Evolutionary conservation across 1,140 invertebrate species (phyloP).

Genomic region (Reticulitermes speratus): DNA sequence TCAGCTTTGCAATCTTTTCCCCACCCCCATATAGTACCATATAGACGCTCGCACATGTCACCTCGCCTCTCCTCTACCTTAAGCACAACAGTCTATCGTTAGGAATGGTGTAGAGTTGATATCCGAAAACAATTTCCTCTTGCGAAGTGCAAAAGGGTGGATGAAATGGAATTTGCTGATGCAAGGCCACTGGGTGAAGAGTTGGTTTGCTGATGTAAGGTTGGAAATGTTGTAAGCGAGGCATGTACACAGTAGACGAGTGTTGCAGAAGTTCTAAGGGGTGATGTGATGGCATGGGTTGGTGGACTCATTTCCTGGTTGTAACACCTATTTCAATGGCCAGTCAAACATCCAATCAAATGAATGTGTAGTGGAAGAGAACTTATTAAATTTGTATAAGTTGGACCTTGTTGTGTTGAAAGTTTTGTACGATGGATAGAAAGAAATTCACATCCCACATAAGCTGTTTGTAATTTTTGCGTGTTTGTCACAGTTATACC

Average conservation of each 20-base stretch:
- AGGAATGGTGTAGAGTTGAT: not conserved
- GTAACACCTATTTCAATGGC: not conserved
- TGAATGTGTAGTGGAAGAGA: not conserved
- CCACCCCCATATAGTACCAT: not conserved
- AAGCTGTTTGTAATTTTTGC: no score
- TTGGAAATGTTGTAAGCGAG: not conserved
- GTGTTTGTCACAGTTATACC: no score
- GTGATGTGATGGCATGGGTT: not conserved
- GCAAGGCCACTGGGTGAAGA: not conserved
- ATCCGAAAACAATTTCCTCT: slow-evolving; percentile 18
- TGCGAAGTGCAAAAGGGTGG: slow-evolving; percentile 2
- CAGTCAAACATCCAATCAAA: not conserved
- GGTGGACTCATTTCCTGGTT: not conserved
- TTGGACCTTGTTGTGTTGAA: not conserved
- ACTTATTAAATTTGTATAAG: not conserved
- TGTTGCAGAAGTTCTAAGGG: not conserved
- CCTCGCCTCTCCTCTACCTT: not conserved
- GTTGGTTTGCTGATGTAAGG: not conserved
- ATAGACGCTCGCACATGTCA: not conserved
- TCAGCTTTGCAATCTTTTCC: not conserved
- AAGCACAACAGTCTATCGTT: not conserved
- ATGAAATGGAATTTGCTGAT: slow-evolving; percentile 16
- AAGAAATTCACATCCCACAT: not conserved
- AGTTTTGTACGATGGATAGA: not conserved
- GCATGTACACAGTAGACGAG: not conserved